Evolutionary conservation across 2,113 vertebrate species (phyloP), one percentile per base, ranked within the genome.

Genomic region (Guaruba guarouba): DNA sequence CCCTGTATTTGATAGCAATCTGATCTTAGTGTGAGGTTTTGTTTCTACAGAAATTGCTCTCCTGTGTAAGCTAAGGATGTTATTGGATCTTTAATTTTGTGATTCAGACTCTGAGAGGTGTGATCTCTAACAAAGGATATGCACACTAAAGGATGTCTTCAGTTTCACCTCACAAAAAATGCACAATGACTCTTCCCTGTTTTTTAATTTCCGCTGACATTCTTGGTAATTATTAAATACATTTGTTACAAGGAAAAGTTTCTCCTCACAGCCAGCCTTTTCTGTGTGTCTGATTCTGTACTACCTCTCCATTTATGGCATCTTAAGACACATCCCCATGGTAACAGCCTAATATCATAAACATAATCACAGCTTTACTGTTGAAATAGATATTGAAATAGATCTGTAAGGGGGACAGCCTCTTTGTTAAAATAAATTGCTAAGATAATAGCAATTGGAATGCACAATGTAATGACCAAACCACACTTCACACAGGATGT

Each of bases 341-440:
- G 89, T 75, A 88, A 88, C 74, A 82, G 62, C 69, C 43, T 67
- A 86, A 80, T 94, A 76, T 49, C 44, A 48, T 82, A 90, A 94
- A 93, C 49, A 68, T 88, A 92, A 92, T 80, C 85, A 66, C 62
- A 78, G 62, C 39, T 90, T 90, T 88, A 71, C 88, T 87, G 63
- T 83, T 76, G 57, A 35, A 35, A 35, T 59, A 88, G 67, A 90
- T 81, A 59, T 64, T 85, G 90, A 82, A 88, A 88, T 41, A 84
- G 59, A 88, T 76, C 62, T 79, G 62, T 51, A 67, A 77, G 23
- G n/a, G 25, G 87, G 39, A 92, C 46, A 69, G 35, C 33, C 66
- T 91, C 39, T 79, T 82, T 88, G 63, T 91, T 92, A 70, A 95
- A 91, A 93, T 79, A 85, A 84, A 95, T 79, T 87, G 80, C 41